Evolutionary conservation across 2,888 invertebrate genomes (phyloP), one percentile per base, ranked within the genome.

Genomic region (Heterodera filipjevi): DNA sequence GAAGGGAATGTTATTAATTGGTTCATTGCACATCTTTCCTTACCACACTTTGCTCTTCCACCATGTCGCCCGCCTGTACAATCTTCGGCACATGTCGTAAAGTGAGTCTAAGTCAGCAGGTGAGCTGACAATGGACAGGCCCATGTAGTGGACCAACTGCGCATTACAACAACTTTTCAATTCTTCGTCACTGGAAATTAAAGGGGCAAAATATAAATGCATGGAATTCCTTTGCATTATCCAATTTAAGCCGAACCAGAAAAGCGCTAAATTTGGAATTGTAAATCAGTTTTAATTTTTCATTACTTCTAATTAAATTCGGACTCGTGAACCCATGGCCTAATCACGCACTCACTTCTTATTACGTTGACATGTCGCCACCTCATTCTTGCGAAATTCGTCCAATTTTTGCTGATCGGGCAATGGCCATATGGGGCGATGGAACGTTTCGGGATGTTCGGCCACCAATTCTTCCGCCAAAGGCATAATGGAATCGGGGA

Each of bases 221-320:
- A n/a, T n/a, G n/a, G n/a, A n/a, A n/a, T n/a, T n/a, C n/a, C n/a
- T n/a, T n/a, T n/a, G n/a, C n/a, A n/a, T n/a, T n/a, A n/a, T n/a
- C n/a, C n/a, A n/a, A n/a, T n/a, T n/a, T n/a, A n/a, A n/a, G n/a
- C n/a, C n/a, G n/a, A n/a, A n/a, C n/a, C 90, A 95, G 95, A 82
- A 94, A 90, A 81, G 92, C 90, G 82, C 91, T 85, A 66, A 85
- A 84, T 49, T 73, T 12, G 46, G 46, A 44, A 72, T n/a, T 3
- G 22, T 46, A 16, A 44, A n/a, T 19, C 3, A 59, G 5, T 22
- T 59, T 59, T 59, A n/a, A 59, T 16, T 16, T 49, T 16, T 16
- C 10, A 71, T 27, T 10, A 27, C 27, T 16, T 16, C n/a, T n/a
- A n/a, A n/a, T n/a, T n/a, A n/a, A n/a, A n/a, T n/a, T n/a, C n/a